Evolutionary conservation across 64 coral and sea anemone genomes (phyloP).

Genomic region (Actinia tenebrosa): DNA sequence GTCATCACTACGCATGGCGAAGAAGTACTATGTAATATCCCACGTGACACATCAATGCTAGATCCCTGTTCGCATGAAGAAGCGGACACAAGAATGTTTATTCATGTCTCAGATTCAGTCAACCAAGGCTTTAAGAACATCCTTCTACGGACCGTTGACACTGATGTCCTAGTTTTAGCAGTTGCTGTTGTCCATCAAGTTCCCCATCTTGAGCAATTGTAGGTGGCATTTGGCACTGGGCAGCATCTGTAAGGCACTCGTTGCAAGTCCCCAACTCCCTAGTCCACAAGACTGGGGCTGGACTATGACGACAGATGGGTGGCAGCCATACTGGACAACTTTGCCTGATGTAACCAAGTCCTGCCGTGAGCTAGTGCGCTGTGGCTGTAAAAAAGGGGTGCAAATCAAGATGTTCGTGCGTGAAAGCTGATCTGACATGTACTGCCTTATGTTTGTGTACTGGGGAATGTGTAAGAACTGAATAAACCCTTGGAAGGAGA

Average conservation of each 20-base stretch:
- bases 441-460: too few species aligned
- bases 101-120: constrained; percentile 3
- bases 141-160: constrained; percentile 6
- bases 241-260: not conserved
- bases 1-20: constrained; percentile 1
- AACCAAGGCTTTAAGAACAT: not conserved
- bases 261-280: constrained; percentile 17
- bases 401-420: too few species aligned
- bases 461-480: too few species aligned
- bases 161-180: constrained; percentile 20
- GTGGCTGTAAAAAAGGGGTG: too few species aligned
- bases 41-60: not conserved
- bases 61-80: constrained; percentile 10
- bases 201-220: constrained; percentile 9
- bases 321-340: too few species aligned
- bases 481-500: too few species aligned
- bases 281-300: constrained; percentile 5
- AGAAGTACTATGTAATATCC: not conserved
- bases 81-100: constrained; percentile 19
- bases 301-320: not conserved
- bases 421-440: too few species aligned
- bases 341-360: too few species aligned
- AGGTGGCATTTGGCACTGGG: constrained; percentile 40
- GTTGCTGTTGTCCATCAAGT: constrained; percentile 2
- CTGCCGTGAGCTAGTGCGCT: too few species aligned